phyloP scores from a whole-genome alignment of 2,113 vertebrate species.

The Meleagris gallopavo region DNA sequence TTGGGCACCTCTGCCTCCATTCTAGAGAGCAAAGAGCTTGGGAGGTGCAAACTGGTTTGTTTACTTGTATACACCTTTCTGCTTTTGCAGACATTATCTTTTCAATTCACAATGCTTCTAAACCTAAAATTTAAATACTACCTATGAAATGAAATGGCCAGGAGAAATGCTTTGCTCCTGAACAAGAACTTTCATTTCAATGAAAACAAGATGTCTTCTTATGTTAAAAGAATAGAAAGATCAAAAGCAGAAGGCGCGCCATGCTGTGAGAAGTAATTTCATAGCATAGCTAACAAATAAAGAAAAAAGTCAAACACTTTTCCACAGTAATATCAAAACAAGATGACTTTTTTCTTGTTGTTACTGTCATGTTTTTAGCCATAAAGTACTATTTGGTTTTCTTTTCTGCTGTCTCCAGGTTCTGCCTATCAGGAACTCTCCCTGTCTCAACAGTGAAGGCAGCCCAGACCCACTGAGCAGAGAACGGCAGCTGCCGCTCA shows the following conservation, averaged over 20 bases:
- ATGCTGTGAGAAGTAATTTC: not conserved
- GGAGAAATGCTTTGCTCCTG: not conserved
- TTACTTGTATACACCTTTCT: not conserved
- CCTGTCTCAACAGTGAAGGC: not conserved
- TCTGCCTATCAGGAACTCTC: not conserved
- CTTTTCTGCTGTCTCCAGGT: not conserved
- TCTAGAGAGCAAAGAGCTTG: not conserved
- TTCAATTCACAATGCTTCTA: not conserved
- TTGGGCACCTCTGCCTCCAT: not conserved
- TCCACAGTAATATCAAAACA: not conserved
- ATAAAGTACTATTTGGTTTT: not conserved
- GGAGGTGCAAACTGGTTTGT: not conserved
- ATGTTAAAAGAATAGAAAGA: too few relatives aligned
- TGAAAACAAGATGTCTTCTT: not conserved
- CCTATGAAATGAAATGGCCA: not conserved
- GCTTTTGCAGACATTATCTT: not conserved
- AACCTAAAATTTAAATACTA: not conserved
- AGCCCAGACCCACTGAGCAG: accelerated
- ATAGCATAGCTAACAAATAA: not conserved
- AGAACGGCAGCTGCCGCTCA: not conserved
- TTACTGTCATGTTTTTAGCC: not conserved
- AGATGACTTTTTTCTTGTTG: not conserved
- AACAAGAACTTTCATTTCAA: not conserved
- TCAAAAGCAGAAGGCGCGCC: not conserved
- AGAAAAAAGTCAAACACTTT: not conserved